Evolutionary conservation across 1,140 invertebrate species (phyloP).

Genomic region (Lepidurus packardi): DNA sequence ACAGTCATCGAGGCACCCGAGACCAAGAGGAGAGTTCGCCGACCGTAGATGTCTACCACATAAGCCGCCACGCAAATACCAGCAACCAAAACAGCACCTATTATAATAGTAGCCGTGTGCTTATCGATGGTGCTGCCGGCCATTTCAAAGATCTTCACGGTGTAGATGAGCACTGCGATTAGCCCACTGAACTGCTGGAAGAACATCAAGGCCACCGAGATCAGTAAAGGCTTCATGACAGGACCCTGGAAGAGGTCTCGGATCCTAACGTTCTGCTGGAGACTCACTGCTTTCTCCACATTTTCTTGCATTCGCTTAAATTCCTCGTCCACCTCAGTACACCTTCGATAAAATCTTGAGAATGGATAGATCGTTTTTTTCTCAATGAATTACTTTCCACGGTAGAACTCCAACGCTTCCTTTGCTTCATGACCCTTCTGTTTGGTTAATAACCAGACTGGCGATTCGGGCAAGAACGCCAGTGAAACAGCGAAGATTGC

Average conservation of each 20-base stretch:
- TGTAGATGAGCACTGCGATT: conserved; percentile 62
- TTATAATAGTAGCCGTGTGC: conserved; percentile 52
- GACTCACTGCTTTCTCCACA: conserved; percentile 1
- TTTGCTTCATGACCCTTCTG: conserved; percentile 51
- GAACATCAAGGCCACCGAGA: conserved; percentile 47
- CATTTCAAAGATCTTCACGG: conserved; percentile 50
- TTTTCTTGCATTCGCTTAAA: conserved; percentile 30
- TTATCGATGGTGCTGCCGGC: conserved; percentile 39
- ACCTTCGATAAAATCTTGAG: conserved; percentile 6
- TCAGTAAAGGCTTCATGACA: conserved; percentile 30
- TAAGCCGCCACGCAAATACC: conserved; percentile 61
- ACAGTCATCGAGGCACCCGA: conserved; percentile 48
- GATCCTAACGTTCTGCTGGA: background rate
- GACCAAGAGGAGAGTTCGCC: conserved; percentile 51
- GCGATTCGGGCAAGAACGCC: conserved; percentile 54
- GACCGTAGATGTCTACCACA: conserved; percentile 51
- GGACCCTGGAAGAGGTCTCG: conserved; percentile 24
- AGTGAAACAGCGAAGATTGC: conserved; percentile 53
- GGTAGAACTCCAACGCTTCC: conserved; percentile 54
- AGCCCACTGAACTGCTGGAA: conserved; percentile 64
- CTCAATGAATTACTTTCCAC: conserved; percentile 43
- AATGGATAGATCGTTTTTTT: background rate
- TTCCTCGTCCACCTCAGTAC: conserved; percentile 26
- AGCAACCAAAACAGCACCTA: conserved; percentile 69
- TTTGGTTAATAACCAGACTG: conserved; percentile 50